A percentile compares a stretch with the other conserved stretches of the same genome.
phyloP scores from a whole-genome alignment of 2,113 vertebrate species.

The Ovibos moschatus region DNA sequence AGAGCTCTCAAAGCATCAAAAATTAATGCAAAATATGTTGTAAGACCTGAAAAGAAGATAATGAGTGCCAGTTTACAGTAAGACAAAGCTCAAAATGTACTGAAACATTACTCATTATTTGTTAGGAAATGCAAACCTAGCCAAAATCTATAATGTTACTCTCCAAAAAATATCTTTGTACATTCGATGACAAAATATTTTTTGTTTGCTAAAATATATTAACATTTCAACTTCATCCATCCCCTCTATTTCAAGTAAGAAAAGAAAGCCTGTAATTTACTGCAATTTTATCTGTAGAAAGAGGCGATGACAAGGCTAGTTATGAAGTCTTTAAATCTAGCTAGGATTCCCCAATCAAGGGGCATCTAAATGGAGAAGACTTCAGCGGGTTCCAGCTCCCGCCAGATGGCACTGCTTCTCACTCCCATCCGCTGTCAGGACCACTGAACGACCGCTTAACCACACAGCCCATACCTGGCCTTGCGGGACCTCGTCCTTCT shows the following conservation, averaged over 20 bases:
- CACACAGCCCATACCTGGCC: conserved; percentile 87
- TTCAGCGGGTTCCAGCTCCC: not conserved
- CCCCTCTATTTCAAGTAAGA: not conserved
- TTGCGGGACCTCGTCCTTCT: conserved; percentile 95
- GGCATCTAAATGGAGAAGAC: accelerated
- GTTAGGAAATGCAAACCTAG: not conserved
- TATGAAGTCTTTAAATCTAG: not conserved
- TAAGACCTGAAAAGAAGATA: not conserved
- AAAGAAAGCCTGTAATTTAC: accelerated
- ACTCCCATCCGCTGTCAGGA: accelerated
- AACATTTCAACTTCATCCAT: no score
- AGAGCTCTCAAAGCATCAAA: not conserved
- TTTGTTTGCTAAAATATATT: not conserved
- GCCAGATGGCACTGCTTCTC: accelerated
- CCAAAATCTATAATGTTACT: not conserved
- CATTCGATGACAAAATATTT: not conserved
- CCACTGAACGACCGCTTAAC: not conserved
- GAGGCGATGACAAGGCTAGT: accelerated
- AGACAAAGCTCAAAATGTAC: not conserved
- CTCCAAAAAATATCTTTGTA: not conserved
- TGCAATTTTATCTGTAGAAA: accelerated
- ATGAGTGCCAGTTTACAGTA: not conserved
- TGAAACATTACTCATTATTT: not conserved
- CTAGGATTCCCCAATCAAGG: not conserved
- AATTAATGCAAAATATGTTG: not conserved